A percentile compares a stretch with the other conserved stretches of the same genome.
Evolutionary conservation across 2,797 vertebrate genomes (phyloP).

Genomic region (Neomorphus geoffroyi): DNA sequence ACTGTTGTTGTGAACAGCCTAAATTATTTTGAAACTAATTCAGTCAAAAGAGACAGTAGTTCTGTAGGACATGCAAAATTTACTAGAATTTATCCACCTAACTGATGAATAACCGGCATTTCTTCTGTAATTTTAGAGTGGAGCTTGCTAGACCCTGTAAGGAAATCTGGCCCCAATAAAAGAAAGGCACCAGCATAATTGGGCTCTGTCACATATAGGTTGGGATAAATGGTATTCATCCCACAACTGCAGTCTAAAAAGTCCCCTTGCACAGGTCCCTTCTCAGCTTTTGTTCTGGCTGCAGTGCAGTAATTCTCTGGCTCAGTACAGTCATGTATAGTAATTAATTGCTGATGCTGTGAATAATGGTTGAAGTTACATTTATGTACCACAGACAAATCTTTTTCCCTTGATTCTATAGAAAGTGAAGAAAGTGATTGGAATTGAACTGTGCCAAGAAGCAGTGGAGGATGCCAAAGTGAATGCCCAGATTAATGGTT

Average conservation of each 20-base stretch:
- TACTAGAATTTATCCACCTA: too few relatives aligned
- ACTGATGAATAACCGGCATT: neutral
- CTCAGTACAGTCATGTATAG: neutral
- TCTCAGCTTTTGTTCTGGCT: neutral
- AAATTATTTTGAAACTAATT: neutral
- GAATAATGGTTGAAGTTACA: neutral
- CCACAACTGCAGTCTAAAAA: neutral
- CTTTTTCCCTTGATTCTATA: slow-evolving; percentile 51
- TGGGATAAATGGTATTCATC: neutral
- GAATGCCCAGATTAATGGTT: slow-evolving; percentile 90
- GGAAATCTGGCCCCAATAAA: neutral
- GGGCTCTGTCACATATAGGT: neutral
- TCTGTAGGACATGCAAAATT: neutral
- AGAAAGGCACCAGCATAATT: rapidly evolving
- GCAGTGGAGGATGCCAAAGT: slow-evolving; percentile 92
- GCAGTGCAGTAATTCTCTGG: neutral
- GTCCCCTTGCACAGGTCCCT: neutral
- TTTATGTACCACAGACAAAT: neutral
- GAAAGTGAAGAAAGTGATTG: slow-evolving; percentile 94
- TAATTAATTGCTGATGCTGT: neutral
- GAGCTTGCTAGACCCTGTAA: neutral
- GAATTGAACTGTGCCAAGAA: slow-evolving; percentile 93
- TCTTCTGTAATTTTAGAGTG: neutral
- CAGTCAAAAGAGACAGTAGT: neutral
- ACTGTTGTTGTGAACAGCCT: neutral